Conservation (phyloP, 2,113 vertebrate species). For the Columba janthina region DNA sequence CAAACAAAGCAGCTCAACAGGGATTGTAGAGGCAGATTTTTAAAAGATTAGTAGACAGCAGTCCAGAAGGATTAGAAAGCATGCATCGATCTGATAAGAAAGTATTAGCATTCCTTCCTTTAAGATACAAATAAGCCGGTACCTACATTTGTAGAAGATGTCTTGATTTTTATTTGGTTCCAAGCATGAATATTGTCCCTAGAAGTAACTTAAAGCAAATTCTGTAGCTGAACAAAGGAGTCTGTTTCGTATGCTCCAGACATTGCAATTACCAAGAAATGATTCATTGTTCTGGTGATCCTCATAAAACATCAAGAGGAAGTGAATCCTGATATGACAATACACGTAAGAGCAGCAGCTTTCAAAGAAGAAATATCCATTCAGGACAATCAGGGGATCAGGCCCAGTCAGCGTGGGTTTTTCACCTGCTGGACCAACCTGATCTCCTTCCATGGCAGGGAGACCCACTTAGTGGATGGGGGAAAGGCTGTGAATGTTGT, state of each 20-base stretch:
- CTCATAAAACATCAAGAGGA: background rate
- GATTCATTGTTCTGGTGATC: background rate
- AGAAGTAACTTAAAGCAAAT: background rate
- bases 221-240: background rate
- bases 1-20: background rate
- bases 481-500: too few species aligned
- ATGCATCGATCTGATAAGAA: background rate
- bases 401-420: too few species aligned
- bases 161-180: background rate
- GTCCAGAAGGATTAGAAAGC: background rate
- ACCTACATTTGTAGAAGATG: background rate
- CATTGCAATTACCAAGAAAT: background rate
- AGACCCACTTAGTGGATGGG: too few species aligned
- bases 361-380: background rate
- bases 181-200: background rate
- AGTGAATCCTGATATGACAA: background rate
- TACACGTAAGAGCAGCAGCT: background rate
- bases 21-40: background rate
- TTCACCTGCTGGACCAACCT: too few species aligned
- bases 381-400: too few species aligned
- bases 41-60: background rate
- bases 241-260: background rate
- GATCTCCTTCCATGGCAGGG: too few species aligned
- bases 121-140: background rate
- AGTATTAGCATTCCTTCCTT: background rate